Base-by-base conservation (phyloP, 2,888 invertebrate species). In the Dynastes hyllus region DNA sequence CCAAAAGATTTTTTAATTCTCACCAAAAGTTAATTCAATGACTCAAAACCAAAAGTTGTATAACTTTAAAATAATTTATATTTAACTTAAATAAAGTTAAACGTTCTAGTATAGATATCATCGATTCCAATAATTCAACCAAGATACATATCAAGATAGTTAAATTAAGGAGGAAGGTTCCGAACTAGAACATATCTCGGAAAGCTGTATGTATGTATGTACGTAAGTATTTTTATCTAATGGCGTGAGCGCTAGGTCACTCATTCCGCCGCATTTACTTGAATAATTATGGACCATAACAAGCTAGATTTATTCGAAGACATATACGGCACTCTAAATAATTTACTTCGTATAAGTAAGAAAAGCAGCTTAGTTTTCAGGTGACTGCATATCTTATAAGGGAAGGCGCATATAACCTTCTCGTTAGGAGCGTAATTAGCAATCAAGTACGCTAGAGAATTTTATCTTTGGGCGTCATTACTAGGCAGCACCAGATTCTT, bases 271-370 rank as follows among this genome's bases (percentile, higher is more conserved):
- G 73, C 45, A 61, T 40, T 45, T 75, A 61, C 45, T 61, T 75
- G 73, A 75, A 75, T 75, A 75, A 45, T 75, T 75, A 61, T 63
- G 61, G 73, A 61, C 32, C 40, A 61, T 75, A 75, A 63, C 61
- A 61, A 75, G 61, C 45, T 58, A 61, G 45, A 75, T 75, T 75
- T 61, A 75, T 75, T 75, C 22, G 61, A 29, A 45, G 73, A 61
- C 61, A 22, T 75, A 75, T 75, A 61, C 61, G 73, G 73, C 73
- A 63, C 22, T 75, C 61, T 40, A 55, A 50, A 75, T 61, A 75
- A 75, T 75, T 61, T 61, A 75, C 45, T 27, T 61, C 61, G 61
- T 61, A 27, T 8, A 40, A 27, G 8, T 40, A 45, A 75, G 61
- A 75, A 75, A 58, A 61, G 40, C 32, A 27, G 61, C 32, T 3